Evolutionary conservation across 2,888 invertebrate species (phyloP), one percentile per base, ranked within the genome.

Genomic region (Eristalis tenax): DNA sequence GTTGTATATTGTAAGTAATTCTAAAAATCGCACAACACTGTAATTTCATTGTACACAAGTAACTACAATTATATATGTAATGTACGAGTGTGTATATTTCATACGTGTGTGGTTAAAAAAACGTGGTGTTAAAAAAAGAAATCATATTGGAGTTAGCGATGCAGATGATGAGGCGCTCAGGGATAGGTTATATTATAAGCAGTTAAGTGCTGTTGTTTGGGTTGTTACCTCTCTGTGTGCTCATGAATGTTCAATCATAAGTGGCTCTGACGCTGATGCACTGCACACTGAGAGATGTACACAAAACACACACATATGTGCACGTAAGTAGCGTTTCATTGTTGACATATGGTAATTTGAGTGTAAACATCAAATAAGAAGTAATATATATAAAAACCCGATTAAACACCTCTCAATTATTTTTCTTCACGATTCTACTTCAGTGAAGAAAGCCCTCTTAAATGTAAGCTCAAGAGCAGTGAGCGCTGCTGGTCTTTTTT

Each of bases 391-490:
- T 79, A 88, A 92, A 92, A 91, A 91, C 91, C 91, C 92, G 92
- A 92, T 92, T 92, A 92, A 92, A 92, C 92, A 92, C 92, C 92
- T 92, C 92, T 91, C 91, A 92, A 92, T 92, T 92, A 92, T 92
- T 91, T 91, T 86, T 83, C 78, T 86, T 86, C 86, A 86, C 86
- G 86, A 83, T 74, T 86, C 83, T 74, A 65, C 74, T 86, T 70
- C 74, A 78, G 59, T 69, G 77, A 82, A 65, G 85, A 86, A 78
- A 78, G 78, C 74, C 73, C 83, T 74, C 82, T 68, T 66, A 65
- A 56, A 73, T 59, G 68, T 77, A 76, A 81, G 66, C 70, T 76
- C 65, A 65, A 80, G 84, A 65, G 77, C 59, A 59, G 70, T 65
- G 61, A 61, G 73, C 78, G 86, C 86, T 86, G 86, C 86, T 86